Conservation (phyloP, 2,888 invertebrate species). For the Lepidochrysops patricia region DNA sequence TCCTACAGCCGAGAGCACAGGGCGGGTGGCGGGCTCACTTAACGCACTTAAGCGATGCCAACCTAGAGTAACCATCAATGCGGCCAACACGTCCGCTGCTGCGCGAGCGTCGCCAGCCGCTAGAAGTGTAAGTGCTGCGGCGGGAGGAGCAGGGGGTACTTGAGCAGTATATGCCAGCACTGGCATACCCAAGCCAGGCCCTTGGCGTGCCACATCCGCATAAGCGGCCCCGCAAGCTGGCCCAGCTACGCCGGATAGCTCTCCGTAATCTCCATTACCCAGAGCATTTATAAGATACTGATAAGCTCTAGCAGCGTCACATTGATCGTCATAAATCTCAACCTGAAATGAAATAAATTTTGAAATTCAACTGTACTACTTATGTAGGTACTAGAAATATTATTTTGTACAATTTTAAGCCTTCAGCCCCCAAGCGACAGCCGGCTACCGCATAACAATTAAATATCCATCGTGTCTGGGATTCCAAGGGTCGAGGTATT, state of each 20-base stretch:
- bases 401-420: neutral
- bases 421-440: no score
- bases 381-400: no score
- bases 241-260: slow-evolving; percentile 49
- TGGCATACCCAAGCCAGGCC: slow-evolving; percentile 43
- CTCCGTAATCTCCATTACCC: slow-evolving; percentile 44
- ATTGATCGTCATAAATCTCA: slow-evolving; percentile 45
- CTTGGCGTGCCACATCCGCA: slow-evolving; percentile 48
- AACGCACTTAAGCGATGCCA: slow-evolving; percentile 51
- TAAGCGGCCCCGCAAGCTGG: slow-evolving; percentile 55
- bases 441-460: no score
- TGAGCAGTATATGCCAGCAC: slow-evolving; percentile 48
- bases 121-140: slow-evolving; percentile 30
- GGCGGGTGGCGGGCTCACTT: slow-evolving; percentile 42
- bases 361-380: no score
- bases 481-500: no score
- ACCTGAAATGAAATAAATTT: slow-evolving; percentile 27
- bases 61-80: slow-evolving; percentile 31
- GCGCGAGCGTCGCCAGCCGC: slow-evolving; percentile 40
- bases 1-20: slow-evolving; percentile 36
- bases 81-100: slow-evolving; percentile 31
- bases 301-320: slow-evolving; percentile 45
- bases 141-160: slow-evolving; percentile 34
- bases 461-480: no score
- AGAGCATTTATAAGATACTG: slow-evolving; percentile 47